phyloP scores from a whole-genome alignment of 1,140 invertebrate species.

The Caenorhabditis latens region DNA sequence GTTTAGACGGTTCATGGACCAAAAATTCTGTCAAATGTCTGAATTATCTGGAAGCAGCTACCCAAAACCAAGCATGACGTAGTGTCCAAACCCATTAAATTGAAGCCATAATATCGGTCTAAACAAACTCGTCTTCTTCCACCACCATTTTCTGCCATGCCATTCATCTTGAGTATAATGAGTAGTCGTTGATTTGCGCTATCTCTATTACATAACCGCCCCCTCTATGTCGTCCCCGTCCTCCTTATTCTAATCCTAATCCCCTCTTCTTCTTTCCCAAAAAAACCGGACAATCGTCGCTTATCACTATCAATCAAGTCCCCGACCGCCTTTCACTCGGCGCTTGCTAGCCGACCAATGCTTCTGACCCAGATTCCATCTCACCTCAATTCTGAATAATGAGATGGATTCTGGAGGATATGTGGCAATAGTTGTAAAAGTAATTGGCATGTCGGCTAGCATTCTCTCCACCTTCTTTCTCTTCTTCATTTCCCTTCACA shows the following conservation, averaged over 20 bases:
- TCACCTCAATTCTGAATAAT: neutral
- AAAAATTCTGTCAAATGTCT: neutral
- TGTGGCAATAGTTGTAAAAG: constrained; percentile 51
- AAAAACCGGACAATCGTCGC: constrained; percentile 38
- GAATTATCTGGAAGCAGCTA: no score
- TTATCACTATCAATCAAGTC: constrained; percentile 50
- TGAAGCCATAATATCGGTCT: neutral
- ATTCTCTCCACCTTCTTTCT: constrained; percentile 35
- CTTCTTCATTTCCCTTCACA: constrained; percentile 2
- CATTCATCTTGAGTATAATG: constrained; percentile 46
- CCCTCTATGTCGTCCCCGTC: constrained; percentile 10
- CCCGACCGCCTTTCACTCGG: neutral
- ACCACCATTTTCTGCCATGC: neutral
- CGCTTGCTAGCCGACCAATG: neutral
- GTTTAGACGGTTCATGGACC: no score
- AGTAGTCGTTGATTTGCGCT: neutral
- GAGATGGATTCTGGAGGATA: neutral
- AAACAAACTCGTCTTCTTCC: constrained; percentile 30
- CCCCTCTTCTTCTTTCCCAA: neutral
- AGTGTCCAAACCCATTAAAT: neutral
- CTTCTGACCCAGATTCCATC: constrained; percentile 44
- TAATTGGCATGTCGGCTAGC: constrained; percentile 23
- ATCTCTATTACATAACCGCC: constrained; percentile 48
- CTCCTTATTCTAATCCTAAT: neutral
- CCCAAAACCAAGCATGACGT: neutral